Conservation (phyloP, 1,140 invertebrate genomes). For the Aphelenchoides avenae region DNA sequence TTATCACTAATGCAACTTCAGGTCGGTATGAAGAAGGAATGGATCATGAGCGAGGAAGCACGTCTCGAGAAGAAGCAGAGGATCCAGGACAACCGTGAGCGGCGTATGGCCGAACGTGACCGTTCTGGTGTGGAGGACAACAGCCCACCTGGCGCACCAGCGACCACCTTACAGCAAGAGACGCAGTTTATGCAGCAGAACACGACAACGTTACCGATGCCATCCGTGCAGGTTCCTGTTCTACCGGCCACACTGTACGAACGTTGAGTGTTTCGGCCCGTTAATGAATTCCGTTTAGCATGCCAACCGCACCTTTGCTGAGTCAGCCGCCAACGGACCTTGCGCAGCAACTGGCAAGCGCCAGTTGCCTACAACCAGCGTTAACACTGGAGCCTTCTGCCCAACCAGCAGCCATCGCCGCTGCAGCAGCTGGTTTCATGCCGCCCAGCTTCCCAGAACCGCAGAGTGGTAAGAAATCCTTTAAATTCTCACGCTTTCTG, state of each 20-base stretch:
- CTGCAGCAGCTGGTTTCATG: conserved; percentile 7
- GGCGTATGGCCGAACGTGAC: conserved; percentile 60
- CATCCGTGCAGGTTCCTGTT: not conserved
- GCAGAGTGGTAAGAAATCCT: too few species aligned
- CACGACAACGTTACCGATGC: not conserved
- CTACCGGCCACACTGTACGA: not conserved
- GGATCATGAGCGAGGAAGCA: conserved; percentile 93
- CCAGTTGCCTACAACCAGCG: not conserved
- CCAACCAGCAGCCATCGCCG: not conserved
- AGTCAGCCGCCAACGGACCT: conserved; percentile 15
- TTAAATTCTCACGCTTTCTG: too few species aligned
- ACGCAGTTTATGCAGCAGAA: conserved; percentile 21
- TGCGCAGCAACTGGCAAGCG: conserved; percentile 15
- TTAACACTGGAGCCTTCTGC: not conserved
- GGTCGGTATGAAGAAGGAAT: conserved; percentile 76
- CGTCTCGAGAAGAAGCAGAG: conserved; percentile 82
- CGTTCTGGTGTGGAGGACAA: conserved; percentile 61
- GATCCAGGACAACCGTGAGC: conserved; percentile 80
- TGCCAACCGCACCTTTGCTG: not conserved
- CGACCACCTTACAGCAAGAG: conserved; percentile 20
- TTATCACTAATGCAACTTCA: conserved; percentile 41
- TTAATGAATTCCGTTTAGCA: not conserved
- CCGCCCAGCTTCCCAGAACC: too few species aligned
- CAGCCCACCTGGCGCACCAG: not conserved
- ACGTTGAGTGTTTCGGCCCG: not conserved